Percentiles rank a stretch among this genome's conserved stretches.
These are phyloP conservation scores for Drosophila simulans DNA, from an alignment of 1,140 invertebrate species.

Conservation along the genomic window DNA sequence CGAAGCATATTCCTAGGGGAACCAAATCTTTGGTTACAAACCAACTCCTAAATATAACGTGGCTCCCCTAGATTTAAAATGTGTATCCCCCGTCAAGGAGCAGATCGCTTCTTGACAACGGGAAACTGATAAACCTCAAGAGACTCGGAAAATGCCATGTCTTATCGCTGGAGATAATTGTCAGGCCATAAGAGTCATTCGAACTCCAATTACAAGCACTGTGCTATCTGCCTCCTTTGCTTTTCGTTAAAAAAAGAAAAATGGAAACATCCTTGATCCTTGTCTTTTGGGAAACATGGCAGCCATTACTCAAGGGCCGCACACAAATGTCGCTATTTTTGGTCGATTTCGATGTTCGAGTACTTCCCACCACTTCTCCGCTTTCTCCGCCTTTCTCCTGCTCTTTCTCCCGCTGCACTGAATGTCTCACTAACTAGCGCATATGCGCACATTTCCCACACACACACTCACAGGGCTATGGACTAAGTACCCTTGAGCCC, in stretches of 20 bases:
- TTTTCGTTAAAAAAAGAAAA: conserved; percentile 33
- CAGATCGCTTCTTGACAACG: conserved; percentile 7
- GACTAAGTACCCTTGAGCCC: conserved; percentile 70
- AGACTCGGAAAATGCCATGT: conserved; percentile 17
- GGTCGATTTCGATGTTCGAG: conserved; percentile 44
- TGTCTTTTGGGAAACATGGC: conserved; percentile 63
- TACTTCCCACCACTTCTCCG: conserved; percentile 64
- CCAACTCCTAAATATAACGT: background rate
- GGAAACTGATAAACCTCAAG: conserved; percentile 40
- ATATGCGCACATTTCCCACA: conserved; percentile 77
- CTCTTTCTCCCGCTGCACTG: conserved; percentile 37
- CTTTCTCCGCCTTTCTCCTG: conserved; percentile 27
- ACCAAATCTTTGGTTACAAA: background rate
- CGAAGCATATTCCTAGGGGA: background rate
- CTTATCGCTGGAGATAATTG: conserved; percentile 51
- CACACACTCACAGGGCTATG: conserved; percentile 7
- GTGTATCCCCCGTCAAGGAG: background rate
- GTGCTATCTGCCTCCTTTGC: conserved; percentile 13
- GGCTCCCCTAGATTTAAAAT: background rate
- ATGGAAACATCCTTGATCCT: conserved; percentile 54
- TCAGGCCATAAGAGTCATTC: conserved; percentile 45
- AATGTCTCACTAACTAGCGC: conserved; percentile 77
- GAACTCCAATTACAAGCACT: conserved; percentile 59
- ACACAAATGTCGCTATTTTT: conserved; percentile 82
- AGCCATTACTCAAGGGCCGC: conserved; percentile 53